Conservation (phyloP, 1,140 invertebrate species). For the Vanessa atalanta region DNA sequence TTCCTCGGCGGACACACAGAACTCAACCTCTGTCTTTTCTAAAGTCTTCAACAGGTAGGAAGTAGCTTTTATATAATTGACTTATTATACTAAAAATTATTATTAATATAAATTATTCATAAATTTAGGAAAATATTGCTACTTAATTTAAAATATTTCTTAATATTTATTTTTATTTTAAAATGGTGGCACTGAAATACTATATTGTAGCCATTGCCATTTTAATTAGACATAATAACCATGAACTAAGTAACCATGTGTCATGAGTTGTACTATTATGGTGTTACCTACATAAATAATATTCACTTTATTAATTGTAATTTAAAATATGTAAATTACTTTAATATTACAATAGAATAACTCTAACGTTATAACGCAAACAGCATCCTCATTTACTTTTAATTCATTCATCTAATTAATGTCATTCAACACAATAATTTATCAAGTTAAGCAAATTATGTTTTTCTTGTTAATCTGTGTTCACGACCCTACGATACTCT, state of each 20-base stretch:
- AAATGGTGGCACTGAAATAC: too few relatives aligned
- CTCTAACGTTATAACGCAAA: neutral
- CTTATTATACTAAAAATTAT: neutral
- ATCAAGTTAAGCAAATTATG: neutral
- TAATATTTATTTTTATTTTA: too few relatives aligned
- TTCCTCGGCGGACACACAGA: slow-evolving; percentile 56
- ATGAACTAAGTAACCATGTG: too few relatives aligned
- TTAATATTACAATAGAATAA: slow-evolving; percentile 1
- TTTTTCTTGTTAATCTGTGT: neutral
- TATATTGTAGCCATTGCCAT: too few relatives aligned
- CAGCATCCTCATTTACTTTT: neutral
- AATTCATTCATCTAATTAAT: slow-evolving; percentile 1
- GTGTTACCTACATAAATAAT: neutral
- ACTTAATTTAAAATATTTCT: too few relatives aligned
- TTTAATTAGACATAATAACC: too few relatives aligned
- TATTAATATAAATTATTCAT: too few relatives aligned
- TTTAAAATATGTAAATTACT: slow-evolving; percentile 1
- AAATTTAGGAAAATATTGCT: too few relatives aligned
- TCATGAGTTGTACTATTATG: neutral
- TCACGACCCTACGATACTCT: neutral
- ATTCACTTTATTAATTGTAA: neutral
- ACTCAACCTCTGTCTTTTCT: slow-evolving; percentile 88
- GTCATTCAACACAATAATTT: neutral
- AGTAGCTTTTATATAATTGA: neutral
- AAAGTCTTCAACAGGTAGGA: slow-evolving; percentile 93